Conservation (phyloP, 2,113 vertebrate genomes). For the Spea multiplicata region DNA sequence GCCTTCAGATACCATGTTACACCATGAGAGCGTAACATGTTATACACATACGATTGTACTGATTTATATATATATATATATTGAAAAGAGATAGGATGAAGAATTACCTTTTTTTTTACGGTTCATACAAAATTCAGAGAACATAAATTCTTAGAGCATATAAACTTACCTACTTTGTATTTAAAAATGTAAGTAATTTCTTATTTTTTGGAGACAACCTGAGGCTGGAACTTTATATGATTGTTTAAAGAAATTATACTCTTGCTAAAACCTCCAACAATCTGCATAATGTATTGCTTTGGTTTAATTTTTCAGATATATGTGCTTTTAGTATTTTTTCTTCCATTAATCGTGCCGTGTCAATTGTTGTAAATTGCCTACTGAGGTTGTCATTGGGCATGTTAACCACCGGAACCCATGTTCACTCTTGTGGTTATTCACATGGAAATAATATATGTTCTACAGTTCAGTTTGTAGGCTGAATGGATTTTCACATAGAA, state of each 20-base stretch:
- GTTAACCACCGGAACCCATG: conserved; percentile 21
- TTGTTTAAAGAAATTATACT: not conserved
- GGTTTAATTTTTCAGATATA: conserved; percentile 7
- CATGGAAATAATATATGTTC: conserved; percentile 42
- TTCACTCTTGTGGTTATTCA: conserved; percentile 28
- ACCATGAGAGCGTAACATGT: no score
- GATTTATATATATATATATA: not conserved
- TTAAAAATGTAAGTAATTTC: not conserved
- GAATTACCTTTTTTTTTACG: not conserved
- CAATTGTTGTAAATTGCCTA: conserved; percentile 7
- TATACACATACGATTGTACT: not conserved
- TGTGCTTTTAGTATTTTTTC: not conserved
- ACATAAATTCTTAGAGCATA: not conserved
- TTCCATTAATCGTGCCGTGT: conserved; percentile 16
- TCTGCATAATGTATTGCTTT: conserved; percentile 1
- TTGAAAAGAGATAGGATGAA: not conserved
- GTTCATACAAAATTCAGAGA: not conserved
- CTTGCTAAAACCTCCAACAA: not conserved
- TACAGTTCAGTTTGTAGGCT: not conserved
- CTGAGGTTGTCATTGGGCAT: conserved; percentile 19
- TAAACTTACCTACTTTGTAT: not conserved
- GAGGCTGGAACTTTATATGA: not conserved
- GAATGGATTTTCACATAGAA: conserved; percentile 27
- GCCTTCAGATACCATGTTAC: not conserved
- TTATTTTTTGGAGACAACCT: not conserved